Evolutionary conservation across 2,888 invertebrate genomes (phyloP).

Genomic region (Caenorhabditis sp.): DNA sequence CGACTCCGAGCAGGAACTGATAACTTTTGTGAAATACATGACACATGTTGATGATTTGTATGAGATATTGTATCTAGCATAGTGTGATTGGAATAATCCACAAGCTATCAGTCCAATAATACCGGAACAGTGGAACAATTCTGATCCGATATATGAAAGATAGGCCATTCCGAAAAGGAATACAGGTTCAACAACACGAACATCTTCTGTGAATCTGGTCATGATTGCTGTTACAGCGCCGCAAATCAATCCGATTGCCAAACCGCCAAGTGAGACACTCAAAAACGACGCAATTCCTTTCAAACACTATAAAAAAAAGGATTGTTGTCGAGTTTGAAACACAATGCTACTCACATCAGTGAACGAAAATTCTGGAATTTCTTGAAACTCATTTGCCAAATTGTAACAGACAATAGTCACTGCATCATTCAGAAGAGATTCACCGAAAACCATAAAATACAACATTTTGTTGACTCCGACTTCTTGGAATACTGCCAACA

Average conservation of each 20-base stretch:
- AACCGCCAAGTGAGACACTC: constrained; percentile 74
- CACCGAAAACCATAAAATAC: constrained; percentile 76
- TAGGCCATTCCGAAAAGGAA: constrained; percentile 75
- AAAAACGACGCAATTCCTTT: constrained; percentile 74
- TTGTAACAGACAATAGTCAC: constrained; percentile 76
- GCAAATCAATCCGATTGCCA: constrained; percentile 73
- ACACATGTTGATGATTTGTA: constrained; percentile 75
- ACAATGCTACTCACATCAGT: constrained; percentile 55
- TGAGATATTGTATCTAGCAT: constrained; percentile 75
- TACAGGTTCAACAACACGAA: constrained; percentile 75
- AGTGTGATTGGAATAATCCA: constrained; percentile 75
- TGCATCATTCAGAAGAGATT: constrained; percentile 76
- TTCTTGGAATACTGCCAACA: constrained; percentile 70
- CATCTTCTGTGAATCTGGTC: constrained; percentile 71
- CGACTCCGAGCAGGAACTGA: constrained; percentile 74
- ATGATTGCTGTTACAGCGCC: constrained; percentile 74
- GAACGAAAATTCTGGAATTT: constrained; percentile 58
- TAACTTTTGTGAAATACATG: constrained; percentile 75
- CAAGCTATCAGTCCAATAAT: constrained; percentile 76
- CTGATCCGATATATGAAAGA: constrained; percentile 74
- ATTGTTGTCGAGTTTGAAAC: background rate
- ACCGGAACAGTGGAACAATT: constrained; percentile 76
- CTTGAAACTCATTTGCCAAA: constrained; percentile 73
- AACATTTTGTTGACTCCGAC: constrained; percentile 75
- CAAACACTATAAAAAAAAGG: constrained; percentile 67